These are phyloP conservation scores for Tarsius wallacei DNA, from an alignment of 2,797 vertebrate genomes.

Conservation along the genomic window DNA sequence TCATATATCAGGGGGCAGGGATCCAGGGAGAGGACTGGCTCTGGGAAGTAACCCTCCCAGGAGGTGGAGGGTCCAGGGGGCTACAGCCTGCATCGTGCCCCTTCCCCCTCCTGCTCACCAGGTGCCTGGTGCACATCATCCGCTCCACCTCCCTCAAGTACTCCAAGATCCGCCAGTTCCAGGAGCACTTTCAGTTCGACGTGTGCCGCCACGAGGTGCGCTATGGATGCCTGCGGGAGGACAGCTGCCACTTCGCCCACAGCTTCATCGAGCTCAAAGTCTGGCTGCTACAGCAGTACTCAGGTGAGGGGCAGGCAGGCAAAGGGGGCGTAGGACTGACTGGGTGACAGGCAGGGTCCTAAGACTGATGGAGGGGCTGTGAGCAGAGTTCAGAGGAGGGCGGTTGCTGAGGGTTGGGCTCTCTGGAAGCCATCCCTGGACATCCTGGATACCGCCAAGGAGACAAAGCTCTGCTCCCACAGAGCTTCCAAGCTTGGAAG, in stretches of 20 bases:
- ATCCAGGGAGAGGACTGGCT: background rate
- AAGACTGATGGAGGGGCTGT: rapidly evolving
- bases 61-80: background rate
- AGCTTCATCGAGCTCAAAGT: slow-evolving; percentile 99
- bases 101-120: slow-evolving; percentile 78
- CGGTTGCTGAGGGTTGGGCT: rapidly evolving
- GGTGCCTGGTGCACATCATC: slow-evolving; percentile 99
- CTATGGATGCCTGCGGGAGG: slow-evolving; percentile 97
- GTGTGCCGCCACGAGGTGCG: slow-evolving; percentile 98
- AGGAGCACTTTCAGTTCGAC: slow-evolving; percentile 98
- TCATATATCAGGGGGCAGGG: background rate
- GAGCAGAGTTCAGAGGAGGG: background rate
- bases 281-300: slow-evolving; percentile 99
- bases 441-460: background rate
- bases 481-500: rapidly evolving
- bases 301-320: slow-evolving; percentile 90
- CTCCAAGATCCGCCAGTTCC: slow-evolving; percentile 98
- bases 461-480: background rate
- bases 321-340: background rate
- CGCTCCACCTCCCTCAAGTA: slow-evolving; percentile 98
- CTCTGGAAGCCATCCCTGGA: background rate
- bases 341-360: too few species aligned
- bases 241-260: slow-evolving; percentile 99
- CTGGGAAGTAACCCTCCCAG: background rate
- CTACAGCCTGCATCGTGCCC: background rate